phyloP scores from a whole-genome alignment of 2,888 invertebrate species.

The Drosophila anceps region DNA sequence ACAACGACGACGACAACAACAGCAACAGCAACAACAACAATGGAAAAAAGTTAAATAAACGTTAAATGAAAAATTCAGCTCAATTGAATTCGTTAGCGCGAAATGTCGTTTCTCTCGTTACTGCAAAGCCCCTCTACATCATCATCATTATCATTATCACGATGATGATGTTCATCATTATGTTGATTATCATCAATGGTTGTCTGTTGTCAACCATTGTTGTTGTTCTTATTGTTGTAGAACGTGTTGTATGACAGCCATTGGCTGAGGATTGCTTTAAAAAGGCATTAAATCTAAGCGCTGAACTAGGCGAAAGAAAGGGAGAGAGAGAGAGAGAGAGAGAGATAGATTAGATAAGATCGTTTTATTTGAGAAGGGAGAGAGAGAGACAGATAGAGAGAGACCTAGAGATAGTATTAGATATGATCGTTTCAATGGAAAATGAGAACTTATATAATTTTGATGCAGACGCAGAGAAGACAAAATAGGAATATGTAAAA shows the following conservation, averaged over 20 bases:
- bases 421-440: no score
- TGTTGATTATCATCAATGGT: conserved; percentile 2
- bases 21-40: neutral
- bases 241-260: conserved; percentile 40
- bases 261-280: conserved; percentile 33
- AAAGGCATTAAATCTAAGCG: conserved; percentile 24
- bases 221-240: conserved; percentile 9
- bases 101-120: conserved; percentile 80
- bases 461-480: no score
- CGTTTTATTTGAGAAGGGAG: no score
- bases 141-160: conserved; percentile 13
- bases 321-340: neutral
- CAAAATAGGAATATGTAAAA: no score
- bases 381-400: no score
- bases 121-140: conserved; percentile 32
- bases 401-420: no score
- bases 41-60: conserved; percentile 73
- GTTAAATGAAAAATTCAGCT: conserved; percentile 83
- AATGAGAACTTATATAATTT: no score
- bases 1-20: conserved; percentile 13
- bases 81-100: conserved; percentile 84
- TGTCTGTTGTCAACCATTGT: conserved; percentile 14
- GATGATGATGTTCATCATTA: conserved; percentile 19
- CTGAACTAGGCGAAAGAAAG: neutral
- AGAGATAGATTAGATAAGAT: no score